Base-by-base conservation (phyloP, 2,797 vertebrate genomes). In the Scleropages formosus region DNA sequence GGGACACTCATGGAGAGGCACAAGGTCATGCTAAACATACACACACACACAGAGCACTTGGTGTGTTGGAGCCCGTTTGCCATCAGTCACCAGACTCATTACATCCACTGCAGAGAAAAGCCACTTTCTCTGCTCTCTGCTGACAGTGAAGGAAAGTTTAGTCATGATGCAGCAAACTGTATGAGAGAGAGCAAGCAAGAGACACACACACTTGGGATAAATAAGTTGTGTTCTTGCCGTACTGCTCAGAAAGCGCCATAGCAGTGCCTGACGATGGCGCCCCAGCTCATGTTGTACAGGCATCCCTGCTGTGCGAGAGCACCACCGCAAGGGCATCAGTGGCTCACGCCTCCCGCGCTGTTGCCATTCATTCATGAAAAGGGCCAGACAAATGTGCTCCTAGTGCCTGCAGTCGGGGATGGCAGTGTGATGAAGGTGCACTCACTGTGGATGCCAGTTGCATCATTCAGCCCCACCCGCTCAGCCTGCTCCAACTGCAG, bases 301-400 rank as follows among this genome's bases (percentile, higher is more conserved):
- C 61, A 18, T 56, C 11, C 53, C 12, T 12, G 53, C 2, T 1
- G 18, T 68, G 46, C 8, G 13, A 31, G 64, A 70, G 49, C 26
- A 39, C 31, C 39, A 39, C 39, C 49, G 16, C 15, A 26, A 9
- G 70, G 11, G 11, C 53, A 56, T 56, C 56, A 24, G 12, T 68
- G 70, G 13, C 27, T 49, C 6, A 39, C 31, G 6, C 49, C 67
- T n/a, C 9, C 18, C 8, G 22, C 68, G 18, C 47, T 26, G 47
- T 46, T 31, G 47, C 46, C 22, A 64, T 67, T 70, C 68, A 58
- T 56, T 68, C 63, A 56, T 53, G 59, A 44, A 47, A 22, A 75
- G 9, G 49, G 46, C 18, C 60, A 47, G 26, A 58, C 74, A 67
- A 59, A 24, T 49, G 44, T 56, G 7, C 46, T 46, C 22, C 70